Evolutionary conservation across 2,888 invertebrate species (phyloP).

Genomic region (Zygogramma bicolorata): DNA sequence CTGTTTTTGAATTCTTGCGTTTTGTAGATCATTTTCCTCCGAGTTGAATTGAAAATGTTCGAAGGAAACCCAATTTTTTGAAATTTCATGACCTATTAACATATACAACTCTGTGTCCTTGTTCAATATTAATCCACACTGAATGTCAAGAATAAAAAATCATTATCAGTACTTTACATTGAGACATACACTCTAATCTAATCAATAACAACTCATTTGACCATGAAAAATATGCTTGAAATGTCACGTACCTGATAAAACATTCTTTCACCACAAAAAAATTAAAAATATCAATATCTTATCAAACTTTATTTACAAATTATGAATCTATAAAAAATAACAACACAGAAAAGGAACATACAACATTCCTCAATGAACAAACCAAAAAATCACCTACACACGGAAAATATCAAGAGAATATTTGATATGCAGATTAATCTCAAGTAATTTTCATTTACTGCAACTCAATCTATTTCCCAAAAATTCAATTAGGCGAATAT

Average conservation of each 20-base stretch:
- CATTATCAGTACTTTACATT: too few species aligned
- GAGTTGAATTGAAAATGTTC: too few species aligned
- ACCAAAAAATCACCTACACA: background rate
- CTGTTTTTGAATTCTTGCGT: too few species aligned
- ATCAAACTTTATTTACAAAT: constrained; percentile 11
- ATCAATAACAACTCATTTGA: too few species aligned
- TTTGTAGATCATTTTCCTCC: too few species aligned
- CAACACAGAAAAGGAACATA: background rate
- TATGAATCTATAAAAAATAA: background rate
- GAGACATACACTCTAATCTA: too few species aligned
- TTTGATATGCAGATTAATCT: background rate
- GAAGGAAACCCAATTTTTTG: too few species aligned
- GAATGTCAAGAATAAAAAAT: too few species aligned
- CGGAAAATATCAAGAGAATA: background rate
- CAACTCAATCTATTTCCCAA: background rate
- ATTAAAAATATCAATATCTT: background rate
- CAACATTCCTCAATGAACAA: background rate
- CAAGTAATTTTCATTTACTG: background rate
- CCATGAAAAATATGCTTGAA: background rate
- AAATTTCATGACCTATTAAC: too few species aligned
- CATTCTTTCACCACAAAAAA: background rate
- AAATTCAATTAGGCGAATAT: too few species aligned
- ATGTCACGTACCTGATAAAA: constrained; percentile 1
- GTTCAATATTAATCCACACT: too few species aligned
- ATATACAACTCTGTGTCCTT: too few species aligned